Evolutionary conservation across 2,888 invertebrate species (phyloP), one percentile per base, ranked within the genome.

Genomic region (Hydrotaea diabolus): DNA sequence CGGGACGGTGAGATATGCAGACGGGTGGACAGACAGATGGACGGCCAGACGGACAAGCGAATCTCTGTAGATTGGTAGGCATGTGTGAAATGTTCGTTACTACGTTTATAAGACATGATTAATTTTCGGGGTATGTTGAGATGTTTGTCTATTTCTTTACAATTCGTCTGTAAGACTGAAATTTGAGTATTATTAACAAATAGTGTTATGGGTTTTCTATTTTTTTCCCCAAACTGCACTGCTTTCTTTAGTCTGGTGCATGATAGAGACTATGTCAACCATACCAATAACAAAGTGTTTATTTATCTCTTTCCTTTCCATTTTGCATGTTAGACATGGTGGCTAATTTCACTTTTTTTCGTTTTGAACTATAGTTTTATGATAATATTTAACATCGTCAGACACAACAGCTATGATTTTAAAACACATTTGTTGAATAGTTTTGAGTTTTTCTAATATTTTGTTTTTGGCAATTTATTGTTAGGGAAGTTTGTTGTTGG

Each of bases 331-430:
- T 49, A 2, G n/a, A 49, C 49, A 49, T n/a, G 1, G 15, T 49
- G n/a, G 49, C 49, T 49, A 49, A 49, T 49, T 49, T 49, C 49
- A 49, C 49, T 62, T 57, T 57, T 57, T 59, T 62, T 21, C 21
- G 21, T 26, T 62, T 62, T 62, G 62, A 62, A 15, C 36, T 62
- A 31, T 62, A 62, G 62, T 31, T 62, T 62, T 62, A 31, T 19
- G 31, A 62, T 62, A 62, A 62, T 62, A 62, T 62, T 62, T 62
- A 62, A 62, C 62, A 62, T n/a, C 62, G 36, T 59, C 59, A 59
- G 8, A 7, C 21, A 36, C 62, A 49, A n/a, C n/a, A 49, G 49
- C 49, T 2, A 31, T 7, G 31, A 7, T 31, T 31, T 31, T 31
- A 31, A 31, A 31, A 31, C 7, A 39, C 39, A 39, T 39, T 39